Percentiles rank a stretch among this genome's conserved stretches.
phyloP scores from a whole-genome alignment of 2,888 invertebrate genomes.

The Acleris sparsana region DNA sequence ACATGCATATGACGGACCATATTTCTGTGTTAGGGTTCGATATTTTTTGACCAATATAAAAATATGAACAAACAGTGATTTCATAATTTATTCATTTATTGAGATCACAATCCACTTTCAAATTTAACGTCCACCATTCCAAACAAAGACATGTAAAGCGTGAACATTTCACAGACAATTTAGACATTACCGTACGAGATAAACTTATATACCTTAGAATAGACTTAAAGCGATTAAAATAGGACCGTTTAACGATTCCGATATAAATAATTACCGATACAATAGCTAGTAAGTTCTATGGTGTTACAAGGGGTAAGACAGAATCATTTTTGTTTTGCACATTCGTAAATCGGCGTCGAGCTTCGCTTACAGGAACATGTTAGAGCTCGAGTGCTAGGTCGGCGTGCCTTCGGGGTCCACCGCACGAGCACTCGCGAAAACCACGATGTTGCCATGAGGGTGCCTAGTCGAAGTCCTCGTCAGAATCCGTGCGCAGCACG shows the following conservation, averaged over 20 bases:
- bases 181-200: slow-evolving; percentile 18
- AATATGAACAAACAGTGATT: slow-evolving; percentile 48
- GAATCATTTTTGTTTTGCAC: background rate
- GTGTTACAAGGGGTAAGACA: background rate
- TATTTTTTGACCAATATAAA: background rate
- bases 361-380: background rate
- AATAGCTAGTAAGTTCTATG: background rate
- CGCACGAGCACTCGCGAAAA: background rate
- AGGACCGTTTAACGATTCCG: slow-evolving; percentile 2
- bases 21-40: background rate
- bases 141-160: slow-evolving; percentile 48
- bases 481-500: slow-evolving; percentile 77
- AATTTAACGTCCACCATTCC: slow-evolving; percentile 65
- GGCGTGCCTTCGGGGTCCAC: background rate
- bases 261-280: background rate
- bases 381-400: background rate
- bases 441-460: background rate
- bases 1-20: background rate
- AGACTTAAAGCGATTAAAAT: slow-evolving; percentile 14
- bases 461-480: slow-evolving; percentile 75
- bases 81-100: slow-evolving; percentile 66
- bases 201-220: slow-evolving; percentile 8
- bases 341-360: background rate
- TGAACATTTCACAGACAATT: slow-evolving; percentile 28
- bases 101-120: slow-evolving; percentile 77